Evolutionary conservation across 2,797 vertebrate species (phyloP), one percentile per base, ranked within the genome.

Genomic region (Fundulus diaphanus): DNA sequence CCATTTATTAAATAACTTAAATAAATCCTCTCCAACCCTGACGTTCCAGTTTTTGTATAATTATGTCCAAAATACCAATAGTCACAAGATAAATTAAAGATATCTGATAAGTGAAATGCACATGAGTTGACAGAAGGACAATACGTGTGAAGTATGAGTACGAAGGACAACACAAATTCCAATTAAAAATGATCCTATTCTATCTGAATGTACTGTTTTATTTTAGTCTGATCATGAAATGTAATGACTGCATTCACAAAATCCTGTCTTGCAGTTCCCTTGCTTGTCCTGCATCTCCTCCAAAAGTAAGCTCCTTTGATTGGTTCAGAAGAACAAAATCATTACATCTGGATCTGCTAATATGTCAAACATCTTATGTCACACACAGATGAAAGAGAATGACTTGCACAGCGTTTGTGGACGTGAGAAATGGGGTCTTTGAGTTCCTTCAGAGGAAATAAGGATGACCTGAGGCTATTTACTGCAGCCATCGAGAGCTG

Each of bases 281-380:
- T 29, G 0, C 69, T 37, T 54, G 56, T 68, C 73, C 15, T 15
- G 78, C 80, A 79, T 84, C 81, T 27, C 24, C 24, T 69, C 54
- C 76, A 79, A 68, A 87, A 88, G 29, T 83, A 88, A 88, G 52
- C 74, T 33, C 37, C 76, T 84, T 81, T 37, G 76, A 27, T 52
- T 44, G 27, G 68, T 65, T 78, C 79, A 70, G 31, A 79, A 73
- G 76, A 54, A 68, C 76, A 67, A 79, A 73, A 48, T 51, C 74
- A 73, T 80, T 77, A 77, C 72, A 78, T 85, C 69, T 78, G 80
- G 82, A 74, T 75, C 68, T 40, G 82, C 79, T 87, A 75, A 87
- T 82, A 70, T 74, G 77, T 74, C 80, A 73, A 85, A 84, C 72
- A 49, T 20, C 74, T 90, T 89, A 87, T 74, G 82, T 91, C 85